Evolutionary conservation across 2,888 invertebrate genomes (phyloP).

Genomic region (Pheosia tremula): DNA sequence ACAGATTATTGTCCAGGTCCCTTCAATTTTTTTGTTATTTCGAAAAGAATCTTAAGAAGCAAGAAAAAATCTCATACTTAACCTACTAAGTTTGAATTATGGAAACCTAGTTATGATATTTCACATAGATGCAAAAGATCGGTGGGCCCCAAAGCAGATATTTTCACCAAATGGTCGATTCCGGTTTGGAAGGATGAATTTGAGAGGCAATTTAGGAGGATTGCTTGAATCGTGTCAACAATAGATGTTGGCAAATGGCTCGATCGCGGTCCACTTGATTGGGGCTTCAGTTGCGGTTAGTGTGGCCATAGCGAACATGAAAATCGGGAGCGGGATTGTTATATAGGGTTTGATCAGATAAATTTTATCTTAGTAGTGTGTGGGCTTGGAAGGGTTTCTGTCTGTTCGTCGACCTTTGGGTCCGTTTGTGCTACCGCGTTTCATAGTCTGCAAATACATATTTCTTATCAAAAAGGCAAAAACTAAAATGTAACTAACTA

Average conservation of each 20-base stretch:
- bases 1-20: too few species aligned
- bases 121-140: too few species aligned
- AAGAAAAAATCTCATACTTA: too few species aligned
- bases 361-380: background rate
- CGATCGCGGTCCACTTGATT: constrained; percentile 41
- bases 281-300: constrained; percentile 28
- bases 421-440: background rate
- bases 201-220: constrained; percentile 46
- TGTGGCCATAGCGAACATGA: constrained; percentile 2
- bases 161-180: constrained; percentile 38
- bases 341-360: background rate
- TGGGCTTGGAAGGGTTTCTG: background rate
- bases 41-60: too few species aligned
- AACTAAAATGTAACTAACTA: too few species aligned
- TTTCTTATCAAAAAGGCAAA: too few species aligned
- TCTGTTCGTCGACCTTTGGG: background rate
- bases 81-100: too few species aligned
- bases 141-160: constrained; percentile 30
- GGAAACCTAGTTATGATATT: too few species aligned
- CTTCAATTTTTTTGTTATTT: too few species aligned
- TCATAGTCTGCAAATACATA: background rate
- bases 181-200: constrained; percentile 43
- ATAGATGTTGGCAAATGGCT: constrained; percentile 42
- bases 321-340: background rate
- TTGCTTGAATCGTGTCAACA: constrained; percentile 47